Conservation (phyloP, 2,797 vertebrate genomes). For the Eremophila alpestris region DNA sequence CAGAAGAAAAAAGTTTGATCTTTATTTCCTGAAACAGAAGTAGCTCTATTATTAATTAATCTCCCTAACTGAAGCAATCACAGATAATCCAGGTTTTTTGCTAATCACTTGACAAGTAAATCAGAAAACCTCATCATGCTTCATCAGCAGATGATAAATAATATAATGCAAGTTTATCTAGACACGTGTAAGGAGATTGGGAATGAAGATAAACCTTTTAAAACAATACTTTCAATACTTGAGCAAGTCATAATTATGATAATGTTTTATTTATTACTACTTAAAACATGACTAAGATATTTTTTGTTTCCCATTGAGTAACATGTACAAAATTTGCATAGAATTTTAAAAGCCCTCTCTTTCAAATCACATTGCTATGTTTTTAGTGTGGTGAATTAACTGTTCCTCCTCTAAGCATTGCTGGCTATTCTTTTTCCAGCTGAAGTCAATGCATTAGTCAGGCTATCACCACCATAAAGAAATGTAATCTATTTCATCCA, state of each 20-base stretch:
- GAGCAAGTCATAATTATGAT: background rate
- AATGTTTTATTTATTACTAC: background rate
- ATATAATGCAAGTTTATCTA: background rate
- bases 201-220: background rate
- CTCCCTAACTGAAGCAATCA: background rate
- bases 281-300: background rate
- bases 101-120: background rate
- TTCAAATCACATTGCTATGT: background rate
- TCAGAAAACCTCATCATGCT: background rate
- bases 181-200: background rate
- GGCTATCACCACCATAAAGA: conserved; percentile 4
- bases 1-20: background rate
- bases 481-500: conserved; percentile 29
- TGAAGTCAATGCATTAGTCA: background rate
- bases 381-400: background rate
- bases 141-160: background rate
- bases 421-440: background rate
- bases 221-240: background rate
- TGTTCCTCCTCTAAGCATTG: background rate
- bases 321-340: background rate
- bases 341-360: background rate
- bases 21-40: background rate
- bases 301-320: background rate
- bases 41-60: background rate
- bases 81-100: background rate